Evolutionary conservation across 2,113 vertebrate species (phyloP).

Genomic region (Carlito syrichta): DNA sequence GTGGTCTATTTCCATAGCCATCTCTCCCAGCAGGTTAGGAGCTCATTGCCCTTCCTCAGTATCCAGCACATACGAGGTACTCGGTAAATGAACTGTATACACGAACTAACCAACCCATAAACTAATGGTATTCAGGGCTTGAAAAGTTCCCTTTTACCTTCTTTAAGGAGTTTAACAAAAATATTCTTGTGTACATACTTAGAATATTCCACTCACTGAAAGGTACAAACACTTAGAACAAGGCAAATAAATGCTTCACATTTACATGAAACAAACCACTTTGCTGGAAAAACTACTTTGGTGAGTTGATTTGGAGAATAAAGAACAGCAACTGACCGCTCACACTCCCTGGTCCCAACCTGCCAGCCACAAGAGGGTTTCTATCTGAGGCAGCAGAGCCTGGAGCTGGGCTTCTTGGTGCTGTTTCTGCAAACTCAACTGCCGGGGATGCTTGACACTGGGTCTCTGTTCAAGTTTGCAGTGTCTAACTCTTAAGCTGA

Average conservation of each 20-base stretch:
- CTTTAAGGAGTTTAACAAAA: background rate
- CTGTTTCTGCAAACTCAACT: background rate
- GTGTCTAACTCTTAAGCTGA: background rate
- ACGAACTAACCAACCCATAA: background rate
- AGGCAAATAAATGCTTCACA: background rate
- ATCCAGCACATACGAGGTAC: background rate
- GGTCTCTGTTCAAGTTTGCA: background rate
- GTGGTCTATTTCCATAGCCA: too few relatives aligned
- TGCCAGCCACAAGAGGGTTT: background rate
- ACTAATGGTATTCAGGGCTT: too few relatives aligned
- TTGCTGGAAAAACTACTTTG: background rate
- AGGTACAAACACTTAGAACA: background rate
- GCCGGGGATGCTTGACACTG: rapidly evolving
- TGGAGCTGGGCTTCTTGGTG: background rate
- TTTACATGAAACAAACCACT: background rate
- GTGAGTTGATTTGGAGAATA: background rate
- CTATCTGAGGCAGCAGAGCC: background rate
- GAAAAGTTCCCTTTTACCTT: background rate
- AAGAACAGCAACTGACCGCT: background rate
- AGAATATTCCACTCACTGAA: background rate
- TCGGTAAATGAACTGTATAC: background rate
- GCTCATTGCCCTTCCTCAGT: background rate
- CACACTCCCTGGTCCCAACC: background rate
- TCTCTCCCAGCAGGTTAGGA: background rate
- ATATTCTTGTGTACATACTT: background rate